Conservation (phyloP, 2,888 invertebrate genomes). For the Dynastes grantii region DNA sequence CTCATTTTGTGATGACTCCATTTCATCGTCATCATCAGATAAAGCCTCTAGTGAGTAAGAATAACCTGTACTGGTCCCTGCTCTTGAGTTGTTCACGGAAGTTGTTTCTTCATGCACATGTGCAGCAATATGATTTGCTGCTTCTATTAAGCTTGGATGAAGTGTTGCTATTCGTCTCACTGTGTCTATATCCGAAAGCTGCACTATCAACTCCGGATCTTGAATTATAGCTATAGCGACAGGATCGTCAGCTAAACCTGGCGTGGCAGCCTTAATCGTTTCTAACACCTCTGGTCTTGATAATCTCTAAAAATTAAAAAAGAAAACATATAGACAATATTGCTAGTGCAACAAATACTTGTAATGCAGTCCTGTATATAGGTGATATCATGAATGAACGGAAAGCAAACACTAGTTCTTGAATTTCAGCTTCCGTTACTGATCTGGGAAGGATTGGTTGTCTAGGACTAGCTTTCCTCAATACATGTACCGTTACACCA, state of each 20-base stretch:
- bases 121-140: conserved; percentile 79
- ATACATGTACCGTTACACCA: conserved; percentile 75
- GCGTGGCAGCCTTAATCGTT: conserved; percentile 81
- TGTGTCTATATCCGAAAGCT: conserved; percentile 79
- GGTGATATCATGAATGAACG: conserved; percentile 76
- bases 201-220: conserved; percentile 83
- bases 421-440: conserved; percentile 76
- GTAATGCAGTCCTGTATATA: conserved; percentile 79
- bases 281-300: conserved; percentile 74
- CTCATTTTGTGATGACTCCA: conserved; percentile 67
- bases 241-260: conserved; percentile 80
- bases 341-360: conserved; percentile 69
- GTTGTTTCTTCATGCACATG: conserved; percentile 73
- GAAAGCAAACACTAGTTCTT: conserved; percentile 77
- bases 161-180: conserved; percentile 79
- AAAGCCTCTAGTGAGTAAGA: conserved; percentile 73
- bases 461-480: conserved; percentile 69
- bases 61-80: conserved; percentile 71
- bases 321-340: conserved; percentile 26
- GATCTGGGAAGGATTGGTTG: conserved; percentile 68
- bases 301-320: conserved; percentile 64
- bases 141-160: conserved; percentile 81
- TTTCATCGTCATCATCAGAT: conserved; percentile 72
- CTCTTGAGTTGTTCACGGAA: conserved; percentile 72
- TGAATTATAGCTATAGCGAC: conserved; percentile 83